Percentiles rank a stretch among this genome's conserved stretches.
phyloP scores from a whole-genome alignment of 2,797 vertebrate genomes.

The Anniella stebbinsi region DNA sequence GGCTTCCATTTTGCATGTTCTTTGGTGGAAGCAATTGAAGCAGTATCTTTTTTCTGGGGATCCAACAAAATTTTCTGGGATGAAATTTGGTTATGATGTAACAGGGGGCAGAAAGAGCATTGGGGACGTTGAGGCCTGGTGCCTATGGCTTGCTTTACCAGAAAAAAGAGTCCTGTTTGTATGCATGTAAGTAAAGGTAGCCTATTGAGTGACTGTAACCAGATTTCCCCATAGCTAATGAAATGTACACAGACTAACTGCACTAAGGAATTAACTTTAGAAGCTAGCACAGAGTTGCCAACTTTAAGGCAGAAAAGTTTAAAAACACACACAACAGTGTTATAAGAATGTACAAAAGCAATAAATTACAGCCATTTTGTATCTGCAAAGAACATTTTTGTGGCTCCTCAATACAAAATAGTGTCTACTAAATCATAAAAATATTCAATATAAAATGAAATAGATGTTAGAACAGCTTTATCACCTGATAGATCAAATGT shows the following conservation, averaged over 20 bases:
- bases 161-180: not conserved
- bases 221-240: not conserved
- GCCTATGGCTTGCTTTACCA: not conserved
- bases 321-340: not conserved
- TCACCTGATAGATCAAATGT: constrained; percentile 60
- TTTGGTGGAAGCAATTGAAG: not conserved
- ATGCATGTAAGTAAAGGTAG: not conserved
- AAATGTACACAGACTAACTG: not conserved
- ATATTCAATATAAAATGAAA: constrained; percentile 68
- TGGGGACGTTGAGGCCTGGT: too few relatives aligned
- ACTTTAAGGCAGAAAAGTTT: constrained; percentile 20
- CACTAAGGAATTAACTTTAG: constrained; percentile 23
- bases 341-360: not conserved
- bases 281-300: constrained; percentile 46
- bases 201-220: not conserved
- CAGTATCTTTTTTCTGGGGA: too few relatives aligned
- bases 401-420: constrained; percentile 40
- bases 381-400: constrained; percentile 42
- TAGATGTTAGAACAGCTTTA: constrained; percentile 54
- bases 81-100: not conserved
- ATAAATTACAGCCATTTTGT: constrained; percentile 39
- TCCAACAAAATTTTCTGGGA: not conserved
- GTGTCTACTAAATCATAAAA: constrained; percentile 53
- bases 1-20: not conserved
- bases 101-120: not conserved